phyloP scores from a whole-genome alignment of 2,797 vertebrate genomes.

The Siniperca obscura region DNA sequence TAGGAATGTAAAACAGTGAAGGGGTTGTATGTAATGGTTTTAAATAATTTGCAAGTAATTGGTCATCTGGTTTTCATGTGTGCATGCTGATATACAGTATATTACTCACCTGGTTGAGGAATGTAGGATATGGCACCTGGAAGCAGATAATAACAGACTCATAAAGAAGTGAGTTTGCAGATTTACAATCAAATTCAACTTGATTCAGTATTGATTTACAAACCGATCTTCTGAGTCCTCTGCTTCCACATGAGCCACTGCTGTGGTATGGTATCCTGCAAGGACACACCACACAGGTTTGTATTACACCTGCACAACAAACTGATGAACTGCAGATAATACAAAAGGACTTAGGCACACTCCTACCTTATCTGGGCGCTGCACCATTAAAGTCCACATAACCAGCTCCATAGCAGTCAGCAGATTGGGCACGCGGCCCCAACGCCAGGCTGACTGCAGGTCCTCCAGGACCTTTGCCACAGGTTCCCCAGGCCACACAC shows the following conservation, averaged over 20 bases:
- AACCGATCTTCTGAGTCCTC: conserved; percentile 84
- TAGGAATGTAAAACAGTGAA: background rate
- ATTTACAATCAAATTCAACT: background rate
- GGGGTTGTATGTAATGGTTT: background rate
- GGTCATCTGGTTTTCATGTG: background rate
- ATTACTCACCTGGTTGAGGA: conserved; percentile 81
- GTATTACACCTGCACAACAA: background rate
- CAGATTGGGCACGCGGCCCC: conserved; percentile 78
- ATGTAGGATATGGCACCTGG: conserved; percentile 84
- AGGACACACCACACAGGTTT: conserved; percentile 20
- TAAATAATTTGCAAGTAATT: background rate
- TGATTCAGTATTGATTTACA: conserved; percentile 30
- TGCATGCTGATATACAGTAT: background rate
- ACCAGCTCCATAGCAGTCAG: conserved; percentile 85
- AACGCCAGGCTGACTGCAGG: conserved; percentile 84
- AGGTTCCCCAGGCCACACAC: conserved; percentile 84
- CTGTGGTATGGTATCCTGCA: conserved; percentile 83
- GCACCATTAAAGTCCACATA: conserved; percentile 83
- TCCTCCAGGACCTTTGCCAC: conserved; percentile 83
- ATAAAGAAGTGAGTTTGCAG: background rate
- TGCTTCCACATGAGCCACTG: conserved; percentile 89
- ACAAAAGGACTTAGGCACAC: background rate
- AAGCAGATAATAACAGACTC: conserved; percentile 34
- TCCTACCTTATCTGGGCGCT: conserved; percentile 82
- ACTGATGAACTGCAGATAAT: background rate